Base-by-base conservation (phyloP, 2,888 invertebrate species). In the Rugalucina vietnamica region DNA sequence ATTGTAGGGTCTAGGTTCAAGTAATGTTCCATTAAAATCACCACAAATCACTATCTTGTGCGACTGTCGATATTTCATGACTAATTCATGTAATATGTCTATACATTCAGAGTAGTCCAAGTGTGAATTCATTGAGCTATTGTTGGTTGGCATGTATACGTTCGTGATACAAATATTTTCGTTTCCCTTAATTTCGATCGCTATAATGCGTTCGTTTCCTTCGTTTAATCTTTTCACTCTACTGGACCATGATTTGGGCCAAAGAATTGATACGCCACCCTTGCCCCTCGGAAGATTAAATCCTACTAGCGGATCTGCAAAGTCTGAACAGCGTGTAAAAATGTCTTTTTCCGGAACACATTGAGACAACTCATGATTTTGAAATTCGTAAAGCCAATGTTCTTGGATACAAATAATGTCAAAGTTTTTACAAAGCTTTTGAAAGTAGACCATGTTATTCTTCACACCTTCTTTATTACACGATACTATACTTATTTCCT, bases 131-230 rank as follows among this genome's bases (percentile, higher is more conserved):
- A 54, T 34, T 8, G 74, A 74, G 1, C 32, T 1, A 34, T 74
- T 74, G 21, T 74, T 50, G 4, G 74, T 74, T 21, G 74, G 74
- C 54, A 74, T 29, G 34, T 74, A 74, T 2, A 50, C 34, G 34
- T 29, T 54, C 2, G 54, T 39, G 32, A 74, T 50, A 54, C 74
- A 74, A 18, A 74, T 29, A n/a, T 50, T 54, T 54, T 60, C 60
- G 27, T 60, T 24, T 3, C 60, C 60, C 5, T 5, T 2, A 29
- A 60, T 60, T 21, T 60, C 60, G 5, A 60, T 60, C 10, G 60
- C 60, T 27, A 27, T 21, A 18, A 60, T 29, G 5, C 24, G 24
- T 29, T 60, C 60, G 18, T 60, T 60, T 27, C 60, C 60, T 27
- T 60, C 60, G 18, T 3, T 27, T 5, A 60, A 32, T 21, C 18